Evolutionary conservation across 1,140 invertebrate genomes (phyloP).

Genomic region (Brachionus manjavacas): DNA sequence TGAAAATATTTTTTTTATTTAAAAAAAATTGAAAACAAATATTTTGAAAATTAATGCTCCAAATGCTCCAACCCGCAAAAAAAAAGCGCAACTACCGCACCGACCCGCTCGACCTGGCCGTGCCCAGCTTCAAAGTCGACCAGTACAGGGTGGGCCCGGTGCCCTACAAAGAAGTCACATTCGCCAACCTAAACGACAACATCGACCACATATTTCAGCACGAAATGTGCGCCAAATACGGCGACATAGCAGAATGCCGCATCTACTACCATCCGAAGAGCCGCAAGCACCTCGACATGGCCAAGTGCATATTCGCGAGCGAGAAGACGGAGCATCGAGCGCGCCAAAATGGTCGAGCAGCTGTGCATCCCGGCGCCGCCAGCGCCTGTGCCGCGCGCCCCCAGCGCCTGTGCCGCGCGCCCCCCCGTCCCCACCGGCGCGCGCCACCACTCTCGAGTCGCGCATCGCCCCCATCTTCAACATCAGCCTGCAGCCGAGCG

Average conservation of each 20-base stretch:
- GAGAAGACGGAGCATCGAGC: slow-evolving; percentile 66
- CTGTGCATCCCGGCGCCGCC: background rate
- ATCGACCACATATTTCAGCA: slow-evolving; percentile 83
- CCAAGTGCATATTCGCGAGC: slow-evolving; percentile 76
- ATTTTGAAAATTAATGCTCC: no score
- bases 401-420: background rate
- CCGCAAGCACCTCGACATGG: slow-evolving; percentile 88
- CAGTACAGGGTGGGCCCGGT: slow-evolving; percentile 82
- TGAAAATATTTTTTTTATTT: no score
- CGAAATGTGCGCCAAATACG: slow-evolving; percentile 71
- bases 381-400: no score
- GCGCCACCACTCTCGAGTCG: slow-evolving; percentile 8
- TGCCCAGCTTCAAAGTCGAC: slow-evolving; percentile 70
- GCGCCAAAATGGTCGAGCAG: slow-evolving; percentile 25
- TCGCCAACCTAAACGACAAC: slow-evolving; percentile 94
- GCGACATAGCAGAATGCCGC: slow-evolving; percentile 74
- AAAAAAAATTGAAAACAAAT: no score
- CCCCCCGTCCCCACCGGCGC: background rate
- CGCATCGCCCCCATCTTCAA: slow-evolving; percentile 24
- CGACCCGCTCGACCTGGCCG: slow-evolving; percentile 14
- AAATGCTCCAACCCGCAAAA: background rate
- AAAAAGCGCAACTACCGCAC: slow-evolving; percentile 6
- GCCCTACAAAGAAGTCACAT: slow-evolving; percentile 85
- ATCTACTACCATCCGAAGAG: slow-evolving; percentile 81
- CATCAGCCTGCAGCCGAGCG: background rate